Evolutionary conservation across 2,797 vertebrate genomes (phyloP).

Genomic region (Otolemur crassicaudatus): DNA sequence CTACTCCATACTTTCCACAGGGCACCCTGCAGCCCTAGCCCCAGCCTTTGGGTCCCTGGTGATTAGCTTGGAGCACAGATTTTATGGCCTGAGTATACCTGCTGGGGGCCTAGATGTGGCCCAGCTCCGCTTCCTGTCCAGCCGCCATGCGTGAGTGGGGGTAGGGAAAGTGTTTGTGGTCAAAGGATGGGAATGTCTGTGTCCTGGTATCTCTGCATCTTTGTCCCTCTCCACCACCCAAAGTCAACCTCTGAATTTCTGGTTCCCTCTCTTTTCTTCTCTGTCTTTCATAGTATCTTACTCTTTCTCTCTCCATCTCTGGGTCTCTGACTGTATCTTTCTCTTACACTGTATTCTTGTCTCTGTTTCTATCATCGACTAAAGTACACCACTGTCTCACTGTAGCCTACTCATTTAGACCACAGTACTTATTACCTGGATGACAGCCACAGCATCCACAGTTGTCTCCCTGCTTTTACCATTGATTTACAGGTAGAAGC

Average conservation of each 20-base stretch:
- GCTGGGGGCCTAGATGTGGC: constrained; percentile 85
- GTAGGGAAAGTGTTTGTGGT: not conserved
- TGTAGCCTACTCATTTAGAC: not conserved
- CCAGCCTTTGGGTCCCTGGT: constrained; percentile 88
- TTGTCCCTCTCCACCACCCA: not conserved
- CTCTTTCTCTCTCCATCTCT: not conserved
- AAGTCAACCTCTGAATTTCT: not conserved
- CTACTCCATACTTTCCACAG: constrained; percentile 78
- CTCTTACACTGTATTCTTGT: not conserved
- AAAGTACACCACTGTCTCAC: not conserved
- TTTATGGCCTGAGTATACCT: constrained; percentile 92
- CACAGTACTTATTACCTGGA: not conserved
- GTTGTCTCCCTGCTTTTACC: not conserved
- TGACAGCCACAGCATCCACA: not conserved
- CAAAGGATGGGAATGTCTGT: fast-evolving
- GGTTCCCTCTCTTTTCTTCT: not conserved
- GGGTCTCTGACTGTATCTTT: not conserved
- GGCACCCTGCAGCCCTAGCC: constrained; percentile 92
- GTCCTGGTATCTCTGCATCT: not conserved
- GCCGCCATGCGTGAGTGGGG: constrained; percentile 92
- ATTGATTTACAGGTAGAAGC: not conserved
- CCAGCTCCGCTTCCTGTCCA: constrained; percentile 90
- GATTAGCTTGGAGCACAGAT: constrained; percentile 92
- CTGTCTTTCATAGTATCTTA: not conserved
- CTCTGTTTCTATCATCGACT: not conserved